A percentile compares a stretch with the other conserved stretches of the same genome.
Evolutionary conservation across 1,140 invertebrate species (phyloP).

Genomic region (Drosophila oshimai): DNA sequence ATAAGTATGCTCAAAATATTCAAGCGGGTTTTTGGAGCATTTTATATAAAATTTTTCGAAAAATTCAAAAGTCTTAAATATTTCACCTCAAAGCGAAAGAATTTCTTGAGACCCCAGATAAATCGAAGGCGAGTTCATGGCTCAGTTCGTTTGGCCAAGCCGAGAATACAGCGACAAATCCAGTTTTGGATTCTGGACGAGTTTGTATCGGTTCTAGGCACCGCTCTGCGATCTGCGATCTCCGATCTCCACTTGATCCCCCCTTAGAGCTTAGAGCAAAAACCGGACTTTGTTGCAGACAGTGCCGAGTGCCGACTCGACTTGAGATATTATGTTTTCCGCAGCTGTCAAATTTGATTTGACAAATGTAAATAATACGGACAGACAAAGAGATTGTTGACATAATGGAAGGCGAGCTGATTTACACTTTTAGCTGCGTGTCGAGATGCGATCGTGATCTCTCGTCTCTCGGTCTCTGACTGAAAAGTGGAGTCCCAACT

Average conservation of each 20-base stretch:
- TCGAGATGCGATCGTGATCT: slow-evolving; percentile 26
- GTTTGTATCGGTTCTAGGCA: slow-evolving; percentile 17
- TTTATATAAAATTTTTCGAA: no score
- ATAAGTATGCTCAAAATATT: not conserved
- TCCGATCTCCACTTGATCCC: not conserved
- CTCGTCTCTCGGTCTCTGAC: not conserved
- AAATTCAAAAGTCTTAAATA: no score
- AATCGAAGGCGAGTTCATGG: not conserved
- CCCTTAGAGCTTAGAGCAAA: no score
- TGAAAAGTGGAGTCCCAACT: not conserved
- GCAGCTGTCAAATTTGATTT: slow-evolving; percentile 80
- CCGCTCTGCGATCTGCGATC: not conserved
- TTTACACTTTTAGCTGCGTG: slow-evolving; percentile 44
- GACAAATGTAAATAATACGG: slow-evolving; percentile 79
- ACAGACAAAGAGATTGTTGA: slow-evolving; percentile 16
- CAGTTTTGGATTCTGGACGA: slow-evolving; percentile 20
- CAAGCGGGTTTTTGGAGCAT: not conserved
- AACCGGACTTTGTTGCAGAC: slow-evolving; percentile 3
- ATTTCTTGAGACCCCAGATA: not conserved
- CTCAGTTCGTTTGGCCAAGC: not conserved
- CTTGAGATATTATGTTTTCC: slow-evolving; percentile 68
- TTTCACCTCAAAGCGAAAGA: not conserved
- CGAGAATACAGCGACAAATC: not conserved
- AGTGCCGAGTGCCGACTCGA: no score
- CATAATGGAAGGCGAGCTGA: slow-evolving; percentile 44